Percentiles rank a stretch among this genome's conserved stretches.
These are phyloP conservation scores for Drosophila yakuba DNA, from an alignment of 1,140 invertebrate species.

Conservation along the genomic window DNA sequence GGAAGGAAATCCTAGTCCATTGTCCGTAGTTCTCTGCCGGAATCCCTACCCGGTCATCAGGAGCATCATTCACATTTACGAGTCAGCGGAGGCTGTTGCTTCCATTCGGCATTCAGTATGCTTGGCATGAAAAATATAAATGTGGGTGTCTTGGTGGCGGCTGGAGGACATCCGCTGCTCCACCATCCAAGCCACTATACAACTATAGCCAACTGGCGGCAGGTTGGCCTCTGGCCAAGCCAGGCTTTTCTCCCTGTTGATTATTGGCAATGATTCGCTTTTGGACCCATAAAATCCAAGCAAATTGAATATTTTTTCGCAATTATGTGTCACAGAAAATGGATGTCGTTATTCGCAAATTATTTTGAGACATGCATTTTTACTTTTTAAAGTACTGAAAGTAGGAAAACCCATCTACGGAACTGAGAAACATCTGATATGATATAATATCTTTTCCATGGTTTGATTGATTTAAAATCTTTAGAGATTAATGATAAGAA, in stretches of 20 bases:
- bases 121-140: neutral
- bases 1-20: conserved; percentile 22
- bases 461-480: no score
- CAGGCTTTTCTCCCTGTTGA: conserved; percentile 32
- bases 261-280: conserved; percentile 82
- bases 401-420: no score
- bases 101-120: conserved; percentile 14
- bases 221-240: conserved; percentile 5
- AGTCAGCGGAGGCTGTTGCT: conserved; percentile 61
- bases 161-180: conserved; percentile 1
- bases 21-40: conserved; percentile 12
- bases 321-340: conserved; percentile 39
- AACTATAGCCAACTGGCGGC: conserved; percentile 5
- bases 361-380: no score
- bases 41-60: conserved; percentile 65
- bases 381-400: no score
- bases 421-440: no score
- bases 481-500: neutral
- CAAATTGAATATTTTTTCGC: conserved; percentile 73
- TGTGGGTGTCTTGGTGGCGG: neutral
- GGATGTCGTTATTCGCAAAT: neutral
- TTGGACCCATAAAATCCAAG: conserved; percentile 70
- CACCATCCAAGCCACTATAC: neutral
- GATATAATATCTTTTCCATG: no score
- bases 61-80: conserved; percentile 79